Evolutionary conservation across 2,113 vertebrate species (phyloP).

Genomic region (Etheostoma spectabile): DNA sequence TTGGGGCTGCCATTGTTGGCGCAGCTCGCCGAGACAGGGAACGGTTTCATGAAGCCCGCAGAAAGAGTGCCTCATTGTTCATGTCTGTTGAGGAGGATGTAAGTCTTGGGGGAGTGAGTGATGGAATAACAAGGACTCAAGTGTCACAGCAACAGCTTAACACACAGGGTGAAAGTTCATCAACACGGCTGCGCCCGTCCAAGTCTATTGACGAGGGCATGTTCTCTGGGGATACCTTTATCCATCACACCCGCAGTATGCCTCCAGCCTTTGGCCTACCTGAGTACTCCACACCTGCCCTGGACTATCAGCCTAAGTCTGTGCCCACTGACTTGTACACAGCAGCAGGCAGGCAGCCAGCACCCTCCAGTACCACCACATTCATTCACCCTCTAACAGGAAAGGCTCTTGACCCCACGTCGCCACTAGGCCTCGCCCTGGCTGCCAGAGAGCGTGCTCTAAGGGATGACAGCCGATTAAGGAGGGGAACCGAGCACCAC

Average conservation of each 20-base stretch:
- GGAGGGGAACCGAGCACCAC: conserved; percentile 82
- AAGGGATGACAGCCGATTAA: conserved; percentile 86
- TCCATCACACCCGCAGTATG: conserved; percentile 89
- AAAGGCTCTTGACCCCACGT: conserved; percentile 91
- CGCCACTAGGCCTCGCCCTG: conserved; percentile 91
- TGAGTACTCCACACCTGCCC: conserved; percentile 82
- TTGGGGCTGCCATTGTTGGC: conserved; percentile 92
- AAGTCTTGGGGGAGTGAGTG: conserved; percentile 61
- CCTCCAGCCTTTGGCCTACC: conserved; percentile 85
- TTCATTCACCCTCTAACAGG: conserved; percentile 94
- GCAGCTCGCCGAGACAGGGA: conserved; percentile 91
- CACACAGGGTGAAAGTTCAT: conserved; percentile 74
- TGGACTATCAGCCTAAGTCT: conserved; percentile 86
- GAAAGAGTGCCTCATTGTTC: conserved; percentile 91
- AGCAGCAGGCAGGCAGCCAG: conserved; percentile 65
- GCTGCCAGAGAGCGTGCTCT: conserved; percentile 91
- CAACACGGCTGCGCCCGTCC: conserved; percentile 88
- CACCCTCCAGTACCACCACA: conserved; percentile 76
- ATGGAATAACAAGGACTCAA: conserved; percentile 72
- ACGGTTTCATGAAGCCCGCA: conserved; percentile 90
- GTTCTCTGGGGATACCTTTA: conserved; percentile 91
- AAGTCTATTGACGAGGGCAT: conserved; percentile 96
- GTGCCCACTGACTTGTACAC: conserved; percentile 84
- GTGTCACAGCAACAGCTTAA: conserved; percentile 78
- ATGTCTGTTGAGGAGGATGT: conserved; percentile 91